phyloP scores from a whole-genome alignment of 2,888 invertebrate genomes.

The Ormyrus nitidulus region DNA sequence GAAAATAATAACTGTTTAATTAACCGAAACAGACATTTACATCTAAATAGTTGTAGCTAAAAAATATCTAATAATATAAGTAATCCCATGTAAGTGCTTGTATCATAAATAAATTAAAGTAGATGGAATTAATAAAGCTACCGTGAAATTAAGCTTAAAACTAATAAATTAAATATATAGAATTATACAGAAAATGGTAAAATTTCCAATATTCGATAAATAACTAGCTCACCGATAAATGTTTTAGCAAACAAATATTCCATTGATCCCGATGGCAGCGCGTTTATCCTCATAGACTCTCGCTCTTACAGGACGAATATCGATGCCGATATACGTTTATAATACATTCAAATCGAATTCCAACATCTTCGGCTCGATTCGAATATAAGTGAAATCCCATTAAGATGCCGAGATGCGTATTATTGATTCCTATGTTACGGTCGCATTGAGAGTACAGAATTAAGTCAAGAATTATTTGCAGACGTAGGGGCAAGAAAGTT shows the following conservation, averaged over 20 bases:
- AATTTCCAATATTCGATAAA: slow-evolving; percentile 14
- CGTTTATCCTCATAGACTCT: too few species aligned
- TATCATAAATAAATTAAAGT: too few species aligned
- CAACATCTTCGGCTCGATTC: slow-evolving; percentile 21
- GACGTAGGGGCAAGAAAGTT: not conserved
- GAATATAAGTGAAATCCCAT: slow-evolving; percentile 46
- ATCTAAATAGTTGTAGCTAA: too few species aligned
- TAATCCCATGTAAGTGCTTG: too few species aligned
- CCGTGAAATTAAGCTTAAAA: not conserved
- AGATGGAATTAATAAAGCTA: too few species aligned
- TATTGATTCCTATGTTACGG: slow-evolving; percentile 27
- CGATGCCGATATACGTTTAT: slow-evolving; percentile 1
- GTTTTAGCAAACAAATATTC: slow-evolving; percentile 38
- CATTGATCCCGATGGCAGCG: not conserved
- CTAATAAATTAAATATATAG: too few species aligned
- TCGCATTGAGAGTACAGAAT: not conserved
- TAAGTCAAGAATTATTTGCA: not conserved
- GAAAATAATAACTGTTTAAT: too few species aligned
- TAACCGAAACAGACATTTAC: too few species aligned
- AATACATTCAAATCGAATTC: slow-evolving; percentile 50
- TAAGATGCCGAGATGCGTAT: slow-evolving; percentile 46
- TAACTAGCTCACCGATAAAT: slow-evolving; percentile 20
- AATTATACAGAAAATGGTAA: not conserved
- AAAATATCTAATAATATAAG: too few species aligned
- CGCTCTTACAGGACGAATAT: slow-evolving; percentile 29